Base-by-base conservation (phyloP, 2,888 invertebrate genomes). In the Ichneumoninae sp. region DNA sequence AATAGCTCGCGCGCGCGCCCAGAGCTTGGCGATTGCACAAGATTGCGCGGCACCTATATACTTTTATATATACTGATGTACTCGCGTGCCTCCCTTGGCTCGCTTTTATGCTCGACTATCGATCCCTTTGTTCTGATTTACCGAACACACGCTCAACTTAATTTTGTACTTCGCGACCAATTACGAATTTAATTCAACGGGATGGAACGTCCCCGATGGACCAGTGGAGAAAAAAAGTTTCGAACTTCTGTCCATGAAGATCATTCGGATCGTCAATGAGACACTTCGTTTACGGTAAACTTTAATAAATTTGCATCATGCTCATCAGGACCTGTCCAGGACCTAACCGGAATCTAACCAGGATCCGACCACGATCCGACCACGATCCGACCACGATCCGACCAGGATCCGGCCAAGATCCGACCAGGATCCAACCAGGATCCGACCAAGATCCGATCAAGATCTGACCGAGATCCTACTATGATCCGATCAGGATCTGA, bases 1-100 rank as follows among this genome's bases (percentile, higher is more conserved):
- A 84, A 81, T 66, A 78, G 75, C 44, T 40, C 84, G 66, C 66
- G 22, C 69, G 74, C 16, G 16, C 44, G 84, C 69, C 69, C 63
- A 60, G 73, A 68, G 73, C 68, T 69, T 33, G 47, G 16, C 50
- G 70, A 74, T 84, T 84, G 84, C 84, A 78, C 84, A 84, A 84
- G 81, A 84, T 78, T 50, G 47, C 52, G 33, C 54, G 69, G 40
- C 71, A 19, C 50, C 73, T 63, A 79, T 22, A 47, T 50, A 47
- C 30, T 10, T 47, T 36, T 50, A 47, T 65, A 36, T 22, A 60
- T 63, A 71, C 26, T 26, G 19, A 79, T 44, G 44, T 65, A 54
- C 26, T 3, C 13, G 40, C 26, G 13, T 66, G 22, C 36, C 22
- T 65, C 47, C 36, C 52, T 26, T n/a, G 52, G 19, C 10, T 10